These are phyloP conservation scores for Caenorhabditis brenneri DNA, from an alignment of 1,140 invertebrate species.

Conservation along the genomic window DNA sequence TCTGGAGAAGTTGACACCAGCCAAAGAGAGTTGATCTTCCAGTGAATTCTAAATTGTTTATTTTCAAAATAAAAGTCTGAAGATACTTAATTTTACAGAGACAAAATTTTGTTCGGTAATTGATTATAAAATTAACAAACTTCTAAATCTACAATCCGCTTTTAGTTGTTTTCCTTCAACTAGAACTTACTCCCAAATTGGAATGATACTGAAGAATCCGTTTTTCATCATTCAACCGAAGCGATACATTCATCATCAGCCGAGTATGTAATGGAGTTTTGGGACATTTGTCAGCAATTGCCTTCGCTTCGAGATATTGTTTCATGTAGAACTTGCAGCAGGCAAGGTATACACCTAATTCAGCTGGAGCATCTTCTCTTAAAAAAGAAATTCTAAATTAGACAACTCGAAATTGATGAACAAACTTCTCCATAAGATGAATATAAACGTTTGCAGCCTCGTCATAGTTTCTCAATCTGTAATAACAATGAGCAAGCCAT, in stretches of 20 bases:
- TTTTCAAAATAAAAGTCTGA: too few species aligned
- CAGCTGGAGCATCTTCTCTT: neutral
- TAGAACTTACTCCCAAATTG: neutral
- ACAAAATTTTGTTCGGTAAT: too few species aligned
- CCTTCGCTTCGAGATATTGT: neutral
- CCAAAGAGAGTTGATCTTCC: neutral
- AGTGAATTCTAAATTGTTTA: neutral
- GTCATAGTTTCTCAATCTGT: constrained; percentile 2
- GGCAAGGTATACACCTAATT: neutral
- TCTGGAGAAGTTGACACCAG: neutral
- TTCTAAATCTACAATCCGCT: too few species aligned
- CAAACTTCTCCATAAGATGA: neutral
- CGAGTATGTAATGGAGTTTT: constrained; percentile 20
- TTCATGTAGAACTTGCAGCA: constrained; percentile 21
- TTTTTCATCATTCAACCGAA: constrained; percentile 17
- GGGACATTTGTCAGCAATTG: constrained; percentile 11
- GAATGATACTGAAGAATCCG: constrained; percentile 1
- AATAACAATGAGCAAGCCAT: constrained; percentile 17
- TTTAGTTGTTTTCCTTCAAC: too few species aligned
- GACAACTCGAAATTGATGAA: neutral
- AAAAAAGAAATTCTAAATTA: neutral
- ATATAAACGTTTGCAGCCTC: neutral
- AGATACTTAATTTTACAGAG: too few species aligned
- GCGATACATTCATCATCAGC: constrained; percentile 19
- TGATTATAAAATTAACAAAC: too few species aligned